These are phyloP conservation scores for Asobara japonica DNA, from an alignment of 1,140 invertebrate genomes.

Conservation along the genomic window DNA sequence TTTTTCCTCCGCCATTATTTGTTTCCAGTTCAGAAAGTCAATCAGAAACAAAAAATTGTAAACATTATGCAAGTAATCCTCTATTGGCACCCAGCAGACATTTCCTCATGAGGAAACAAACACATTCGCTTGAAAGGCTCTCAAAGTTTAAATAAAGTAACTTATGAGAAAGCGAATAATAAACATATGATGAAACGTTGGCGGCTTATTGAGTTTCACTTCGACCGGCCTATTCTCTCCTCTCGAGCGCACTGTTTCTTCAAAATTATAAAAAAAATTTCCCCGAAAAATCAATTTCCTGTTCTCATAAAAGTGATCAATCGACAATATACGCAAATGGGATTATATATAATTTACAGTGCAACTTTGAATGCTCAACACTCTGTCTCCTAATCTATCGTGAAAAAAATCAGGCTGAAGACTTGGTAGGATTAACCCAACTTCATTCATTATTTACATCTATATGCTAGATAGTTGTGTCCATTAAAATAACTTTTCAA, in stretches of 20 bases:
- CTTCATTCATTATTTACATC: conserved; percentile 27
- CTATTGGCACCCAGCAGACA: neutral
- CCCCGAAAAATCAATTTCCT: conserved; percentile 17
- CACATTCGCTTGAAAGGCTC: neutral
- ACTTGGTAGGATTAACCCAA: neutral
- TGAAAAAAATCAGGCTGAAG: conserved; percentile 32
- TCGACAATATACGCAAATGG: neutral
- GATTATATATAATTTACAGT: conserved; percentile 37
- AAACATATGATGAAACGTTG: conserved; percentile 54
- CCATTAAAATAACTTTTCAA: conserved; percentile 62
- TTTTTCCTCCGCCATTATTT: no score
- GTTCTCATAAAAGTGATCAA: no score
- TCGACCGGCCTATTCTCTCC: conserved; percentile 47
- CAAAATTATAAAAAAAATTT: conserved; percentile 24
- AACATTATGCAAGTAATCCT: no score
- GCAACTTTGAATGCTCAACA: neutral
- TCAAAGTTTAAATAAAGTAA: neutral
- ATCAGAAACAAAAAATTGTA: no score
- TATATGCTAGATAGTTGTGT: conserved; percentile 15
- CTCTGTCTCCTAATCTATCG: conserved; percentile 25
- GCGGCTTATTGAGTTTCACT: conserved; percentile 53
- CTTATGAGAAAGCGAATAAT: neutral
- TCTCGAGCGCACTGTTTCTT: conserved; percentile 24
- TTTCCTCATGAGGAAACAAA: neutral
- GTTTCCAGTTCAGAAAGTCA: no score